Base-by-base conservation (phyloP, 2,797 vertebrate species). In the Microhierax caerulescens region DNA sequence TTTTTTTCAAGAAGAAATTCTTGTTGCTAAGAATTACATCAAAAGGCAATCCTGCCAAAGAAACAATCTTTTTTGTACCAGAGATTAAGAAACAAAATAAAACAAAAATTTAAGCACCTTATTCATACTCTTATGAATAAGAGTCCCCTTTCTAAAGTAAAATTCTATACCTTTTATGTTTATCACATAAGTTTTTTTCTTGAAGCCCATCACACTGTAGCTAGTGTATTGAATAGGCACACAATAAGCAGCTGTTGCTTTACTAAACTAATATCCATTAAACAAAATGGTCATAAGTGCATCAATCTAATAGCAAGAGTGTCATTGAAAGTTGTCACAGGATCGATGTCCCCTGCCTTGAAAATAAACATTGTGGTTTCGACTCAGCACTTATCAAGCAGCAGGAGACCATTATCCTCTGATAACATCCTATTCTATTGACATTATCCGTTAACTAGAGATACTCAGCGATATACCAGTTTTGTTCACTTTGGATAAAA, bases 331-430 rank as follows among this genome's bases (percentile, higher is more conserved):
- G 74, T 74, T 91, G 92, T 92, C 94, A 68, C 54, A 91, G 86
- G 92, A 97, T 96, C 96, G 94, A 78, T 93, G 79, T 95, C 91
- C 92, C 94, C 97, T 97, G 91, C 92, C 91, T 96, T 93, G 86
- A 78, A 87, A 96, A 96, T 94, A 85, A 93, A 79, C 80, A 83
- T 70, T 92, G 80, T 93, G 84, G 75, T 88, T 96, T 94, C 18
- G 2, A 88, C 59, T 96, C 84, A 81, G 93, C 88, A 93, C 93
- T 97, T 94, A 95, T 32, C 60, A 78, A 94, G 73, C 92, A 96
- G 95, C 90, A 92, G 93, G 94, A 97, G 92, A 93, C 96, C 85
- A 96, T 92, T 96, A 92, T 90, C 72, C 48, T 64, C 64, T 93
- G 94, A 93, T 96, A 97, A 89, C 95, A 94, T 75, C 94, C 91